These are phyloP conservation scores for Coccyzus lansbergi DNA, from an alignment of 2,797 vertebrate species.

Conservation along the genomic window DNA sequence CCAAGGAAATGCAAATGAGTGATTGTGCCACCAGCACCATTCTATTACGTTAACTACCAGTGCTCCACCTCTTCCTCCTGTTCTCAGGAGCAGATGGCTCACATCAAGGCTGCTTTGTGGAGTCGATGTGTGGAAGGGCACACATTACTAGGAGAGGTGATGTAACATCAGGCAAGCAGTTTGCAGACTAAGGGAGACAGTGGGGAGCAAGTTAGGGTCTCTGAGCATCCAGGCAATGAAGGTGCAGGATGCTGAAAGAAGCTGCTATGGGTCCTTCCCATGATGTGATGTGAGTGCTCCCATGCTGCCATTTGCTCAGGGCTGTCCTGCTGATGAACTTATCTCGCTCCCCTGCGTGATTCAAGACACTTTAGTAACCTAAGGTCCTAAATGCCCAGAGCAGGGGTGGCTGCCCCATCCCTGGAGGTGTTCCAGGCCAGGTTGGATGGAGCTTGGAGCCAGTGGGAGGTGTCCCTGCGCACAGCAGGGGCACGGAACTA, in stretches of 20 bases:
- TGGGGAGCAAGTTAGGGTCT: background rate
- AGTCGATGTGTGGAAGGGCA: background rate
- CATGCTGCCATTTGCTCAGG: too few species aligned
- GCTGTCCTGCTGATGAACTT: too few species aligned
- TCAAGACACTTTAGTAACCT: too few species aligned
- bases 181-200: background rate
- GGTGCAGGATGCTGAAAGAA: background rate
- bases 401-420: too few species aligned
- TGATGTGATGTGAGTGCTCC: too few species aligned
- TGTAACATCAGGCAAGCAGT: background rate
- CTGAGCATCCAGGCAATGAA: background rate
- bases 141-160: background rate
- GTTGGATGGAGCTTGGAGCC: too few species aligned
- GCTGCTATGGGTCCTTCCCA: background rate
- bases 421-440: too few species aligned
- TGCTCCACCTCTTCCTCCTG: background rate
- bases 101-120: background rate
- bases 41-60: background rate
- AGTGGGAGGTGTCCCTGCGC: too few species aligned
- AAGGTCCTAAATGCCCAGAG: too few species aligned
- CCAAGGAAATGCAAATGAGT: constrained; percentile 47
- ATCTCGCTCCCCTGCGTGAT: too few species aligned
- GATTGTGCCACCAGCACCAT: constrained; percentile 1
- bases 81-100: background rate
- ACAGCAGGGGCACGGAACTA: too few species aligned